phyloP scores from a whole-genome alignment of 2,113 vertebrate species.

The Shinisaurus crocodilurus region DNA sequence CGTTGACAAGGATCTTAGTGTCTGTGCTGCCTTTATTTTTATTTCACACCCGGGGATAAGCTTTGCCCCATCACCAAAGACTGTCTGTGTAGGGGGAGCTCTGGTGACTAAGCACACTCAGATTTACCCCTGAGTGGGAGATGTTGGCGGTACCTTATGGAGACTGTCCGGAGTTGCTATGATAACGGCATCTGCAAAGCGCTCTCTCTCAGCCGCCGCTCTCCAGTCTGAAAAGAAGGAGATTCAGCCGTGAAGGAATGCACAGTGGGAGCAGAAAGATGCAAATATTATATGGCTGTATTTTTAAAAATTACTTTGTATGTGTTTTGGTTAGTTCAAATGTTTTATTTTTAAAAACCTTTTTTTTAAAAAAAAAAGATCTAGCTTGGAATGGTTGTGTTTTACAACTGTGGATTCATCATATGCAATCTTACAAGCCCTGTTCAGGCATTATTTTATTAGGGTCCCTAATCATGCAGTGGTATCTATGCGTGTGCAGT shows the following conservation, averaged over 20 bases:
- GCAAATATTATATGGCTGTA: neutral
- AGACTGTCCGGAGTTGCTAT: constrained; percentile 84
- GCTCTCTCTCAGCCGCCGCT: constrained; percentile 72
- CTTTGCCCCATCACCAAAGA: neutral
- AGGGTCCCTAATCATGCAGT: no score
- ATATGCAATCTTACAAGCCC: no score
- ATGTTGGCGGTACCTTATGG: constrained; percentile 77
- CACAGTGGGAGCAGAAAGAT: neutral
- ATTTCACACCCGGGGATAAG: neutral
- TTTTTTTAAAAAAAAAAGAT: neutral
- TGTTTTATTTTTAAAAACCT: neutral
- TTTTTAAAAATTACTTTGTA: neutral
- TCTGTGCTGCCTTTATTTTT: neutral
- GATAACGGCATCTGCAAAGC: constrained; percentile 84
- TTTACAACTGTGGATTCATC: no score
- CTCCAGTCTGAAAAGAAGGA: constrained; percentile 65
- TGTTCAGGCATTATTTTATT: no score
- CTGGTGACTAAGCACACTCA: neutral
- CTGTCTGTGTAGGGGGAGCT: neutral
- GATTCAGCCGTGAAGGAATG: neutral
- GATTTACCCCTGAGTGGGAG: no score
- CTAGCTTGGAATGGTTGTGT: neutral
- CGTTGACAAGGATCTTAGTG: no score
- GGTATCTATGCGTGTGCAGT: no score
- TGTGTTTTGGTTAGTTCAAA: neutral